phyloP scores from a whole-genome alignment of 2,888 invertebrate genomes.

The Dynastes maya region DNA sequence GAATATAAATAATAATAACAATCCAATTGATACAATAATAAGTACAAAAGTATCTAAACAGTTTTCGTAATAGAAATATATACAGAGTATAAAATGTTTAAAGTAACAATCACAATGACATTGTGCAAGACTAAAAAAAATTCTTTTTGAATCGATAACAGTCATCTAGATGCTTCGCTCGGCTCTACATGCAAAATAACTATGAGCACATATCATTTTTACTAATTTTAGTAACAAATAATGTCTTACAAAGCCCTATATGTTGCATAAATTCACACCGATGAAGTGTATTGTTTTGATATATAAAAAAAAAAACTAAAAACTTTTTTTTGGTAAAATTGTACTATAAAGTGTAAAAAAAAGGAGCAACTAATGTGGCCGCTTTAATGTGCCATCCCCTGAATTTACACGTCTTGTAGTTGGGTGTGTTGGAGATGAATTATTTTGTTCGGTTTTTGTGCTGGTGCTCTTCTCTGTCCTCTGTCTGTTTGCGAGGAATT shows the following conservation, averaged over 20 bases:
- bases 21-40: constrained; percentile 46
- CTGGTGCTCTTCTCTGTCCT: constrained; percentile 52
- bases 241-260: background rate
- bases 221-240: background rate
- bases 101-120: constrained; percentile 45
- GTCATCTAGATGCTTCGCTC: too few species aligned
- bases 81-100: constrained; percentile 46
- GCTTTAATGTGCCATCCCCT: constrained; percentile 61
- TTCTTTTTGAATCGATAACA: too few species aligned
- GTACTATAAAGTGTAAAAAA: constrained; percentile 13
- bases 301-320: constrained; percentile 14
- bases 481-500: constrained; percentile 81
- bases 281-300: background rate
- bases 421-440: constrained; percentile 57
- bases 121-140: constrained; percentile 31
- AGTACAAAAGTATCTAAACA: constrained; percentile 40
- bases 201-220: too few species aligned
- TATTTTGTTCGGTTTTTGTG: constrained; percentile 28
- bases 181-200: too few species aligned
- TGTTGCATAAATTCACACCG: background rate
- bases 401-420: constrained; percentile 60
- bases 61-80: constrained; percentile 22
- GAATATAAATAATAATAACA: constrained; percentile 51
- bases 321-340: constrained; percentile 16
- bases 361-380: constrained; percentile 61